Evolutionary conservation across 1,140 invertebrate genomes (phyloP).

Genomic region (Ylistrum balloti): DNA sequence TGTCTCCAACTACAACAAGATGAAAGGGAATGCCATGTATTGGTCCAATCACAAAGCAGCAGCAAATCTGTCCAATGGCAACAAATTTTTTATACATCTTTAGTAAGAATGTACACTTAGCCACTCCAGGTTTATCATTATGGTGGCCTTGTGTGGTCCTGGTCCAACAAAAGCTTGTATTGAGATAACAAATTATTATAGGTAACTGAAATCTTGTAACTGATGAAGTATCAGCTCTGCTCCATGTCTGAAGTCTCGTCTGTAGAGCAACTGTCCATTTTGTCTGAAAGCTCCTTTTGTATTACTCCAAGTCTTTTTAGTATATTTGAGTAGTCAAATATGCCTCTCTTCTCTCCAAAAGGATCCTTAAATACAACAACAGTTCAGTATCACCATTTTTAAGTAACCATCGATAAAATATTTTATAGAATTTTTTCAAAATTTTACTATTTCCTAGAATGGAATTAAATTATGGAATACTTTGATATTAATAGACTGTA

Average conservation of each 20-base stretch:
- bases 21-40: neutral
- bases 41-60: neutral
- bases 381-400: no score
- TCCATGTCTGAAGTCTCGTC: slow-evolving; percentile 45
- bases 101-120: no score
- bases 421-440: no score
- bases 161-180: neutral
- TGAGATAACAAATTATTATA: neutral
- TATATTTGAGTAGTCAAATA: slow-evolving; percentile 48
- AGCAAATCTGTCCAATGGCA: neutral
- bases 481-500: no score
- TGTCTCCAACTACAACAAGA: neutral
- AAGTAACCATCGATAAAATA: no score
- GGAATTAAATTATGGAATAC: no score
- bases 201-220: neutral
- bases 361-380: slow-evolving; percentile 47
- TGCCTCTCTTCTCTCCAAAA: slow-evolving; percentile 51
- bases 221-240: neutral
- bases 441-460: no score
- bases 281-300: slow-evolving; percentile 46
- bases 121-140: no score
- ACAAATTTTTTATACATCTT: no score
- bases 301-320: slow-evolving; percentile 53
- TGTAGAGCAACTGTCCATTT: slow-evolving; percentile 11
- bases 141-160: neutral